A percentile compares a stretch with the other conserved stretches of the same genome.
Conservation (phyloP, 2,797 vertebrate genomes). For the Coregonus sp. region DNA sequence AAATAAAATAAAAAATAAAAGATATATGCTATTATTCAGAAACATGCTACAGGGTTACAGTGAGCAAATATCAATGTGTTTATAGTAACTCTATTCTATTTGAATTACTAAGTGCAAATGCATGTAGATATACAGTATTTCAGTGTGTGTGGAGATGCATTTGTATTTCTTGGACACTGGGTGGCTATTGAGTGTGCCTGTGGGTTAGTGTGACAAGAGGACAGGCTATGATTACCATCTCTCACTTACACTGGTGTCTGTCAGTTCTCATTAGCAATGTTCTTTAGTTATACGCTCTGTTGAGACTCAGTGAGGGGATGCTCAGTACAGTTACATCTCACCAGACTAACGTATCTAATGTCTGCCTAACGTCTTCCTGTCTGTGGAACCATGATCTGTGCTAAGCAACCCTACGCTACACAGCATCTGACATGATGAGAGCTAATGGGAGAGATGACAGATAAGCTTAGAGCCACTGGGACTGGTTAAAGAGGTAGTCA, state of each 20-base stretch:
- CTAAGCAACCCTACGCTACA: background rate
- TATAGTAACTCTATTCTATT: background rate
- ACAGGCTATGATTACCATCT: background rate
- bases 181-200: background rate
- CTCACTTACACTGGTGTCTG: background rate
- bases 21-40: background rate
- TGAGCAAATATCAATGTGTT: background rate
- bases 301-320: constrained; percentile 34
- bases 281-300: constrained; percentile 4
- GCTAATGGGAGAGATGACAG: constrained; percentile 8
- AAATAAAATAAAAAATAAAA: too few relatives aligned
- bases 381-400: constrained; percentile 1
- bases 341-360: constrained; percentile 3
- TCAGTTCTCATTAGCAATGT: constrained; percentile 1
- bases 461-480: background rate
- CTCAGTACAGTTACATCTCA: constrained; percentile 7
- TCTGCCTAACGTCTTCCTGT: background rate
- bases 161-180: background rate
- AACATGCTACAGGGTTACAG: background rate
- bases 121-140: background rate
- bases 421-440: background rate
- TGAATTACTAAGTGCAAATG: background rate
- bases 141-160: background rate
- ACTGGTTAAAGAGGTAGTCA: background rate
- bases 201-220: background rate